These are phyloP conservation scores for Periophthalmodon schlosseri DNA, from an alignment of 2,113 vertebrate species.

Conservation along the genomic window DNA sequence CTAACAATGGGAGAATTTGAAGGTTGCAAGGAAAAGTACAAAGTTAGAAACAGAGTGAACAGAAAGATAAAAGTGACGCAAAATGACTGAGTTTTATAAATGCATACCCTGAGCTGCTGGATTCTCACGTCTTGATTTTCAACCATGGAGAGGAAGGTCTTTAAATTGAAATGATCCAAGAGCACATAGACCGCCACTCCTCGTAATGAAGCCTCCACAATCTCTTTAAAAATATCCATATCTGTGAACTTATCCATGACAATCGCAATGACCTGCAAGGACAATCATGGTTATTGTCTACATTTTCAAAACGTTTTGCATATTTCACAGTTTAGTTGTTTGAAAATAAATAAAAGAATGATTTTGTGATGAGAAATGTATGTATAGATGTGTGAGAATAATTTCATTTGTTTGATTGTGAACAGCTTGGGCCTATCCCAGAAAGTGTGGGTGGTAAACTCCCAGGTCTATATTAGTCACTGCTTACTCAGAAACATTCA, in stretches of 20 bases:
- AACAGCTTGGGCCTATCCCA: background rate
- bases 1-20: no score
- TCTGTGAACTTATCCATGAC: conserved; percentile 97
- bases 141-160: conserved; percentile 88
- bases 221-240: conserved; percentile 94
- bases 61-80: background rate
- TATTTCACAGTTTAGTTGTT: background rate
- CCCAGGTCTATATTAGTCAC: no score
- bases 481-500: no score
- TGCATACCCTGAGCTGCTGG: conserved; percentile 92
- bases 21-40: no score
- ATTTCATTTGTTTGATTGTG: background rate
- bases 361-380: background rate
- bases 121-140: conserved; percentile 89
- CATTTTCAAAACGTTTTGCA: background rate
- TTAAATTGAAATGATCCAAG: conserved; percentile 85
- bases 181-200: conserved; percentile 90
- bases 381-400: background rate
- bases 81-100: no score
- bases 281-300: no score
- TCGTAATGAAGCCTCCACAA: conserved; percentile 86
- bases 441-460: background rate
- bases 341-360: background rate
- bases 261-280: conserved; percentile 87
- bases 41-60: background rate